Base-by-base conservation (phyloP, 2,113 vertebrate genomes). In the Melanerpes formicivorus region DNA sequence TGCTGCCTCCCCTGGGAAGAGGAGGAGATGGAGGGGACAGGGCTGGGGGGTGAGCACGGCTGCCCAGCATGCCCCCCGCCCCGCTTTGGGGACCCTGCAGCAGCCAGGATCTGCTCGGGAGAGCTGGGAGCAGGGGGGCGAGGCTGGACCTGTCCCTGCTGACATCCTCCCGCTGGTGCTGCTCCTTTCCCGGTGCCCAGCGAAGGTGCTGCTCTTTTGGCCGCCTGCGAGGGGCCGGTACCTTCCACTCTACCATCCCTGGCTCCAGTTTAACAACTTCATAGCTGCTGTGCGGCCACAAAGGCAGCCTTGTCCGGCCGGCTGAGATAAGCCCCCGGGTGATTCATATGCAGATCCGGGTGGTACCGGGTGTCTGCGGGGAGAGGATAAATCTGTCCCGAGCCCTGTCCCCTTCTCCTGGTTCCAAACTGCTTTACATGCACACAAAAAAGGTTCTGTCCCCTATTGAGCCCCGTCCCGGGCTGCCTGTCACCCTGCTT, bases 311-410 rank as follows among this genome's bases (percentile, higher is more conserved):
- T 92, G 93, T 96, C 93, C 90, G 18, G 2, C 54, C 0, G 62
- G 80, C 64, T 54, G 69, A 44, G 80, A 93, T 87, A 72, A 88
- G 48, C 90, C 83, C 83, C 40, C 62, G 13, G 19, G 69, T 10
- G 67, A 95, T 96, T 96, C 93, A 88, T 92, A 90, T 95, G 96
- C 94, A 96, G 94, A 95, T 95, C 84, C 23, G 72, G 75, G 73
- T 46, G 94, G 75, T 59, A 77, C 78, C 3, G 87, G 67, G 75
- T 79, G 91, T 92, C 92, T 93, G 88, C 84, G n/a, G 87, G 32
- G 64, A 72, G 84, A 37, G 95, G 88, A 89, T 66, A 83, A 92
- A 90, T 80, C 88, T 78, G 80, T 46, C 71, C 78, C 72, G 6
- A 54, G 87, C 82, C 85, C 56, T 7, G 77, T 72, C 48, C 72